A percentile compares a stretch with the other conserved stretches of the same genome.
phyloP scores from a whole-genome alignment of 2,888 invertebrate species.

The Isotomurus palustris region DNA sequence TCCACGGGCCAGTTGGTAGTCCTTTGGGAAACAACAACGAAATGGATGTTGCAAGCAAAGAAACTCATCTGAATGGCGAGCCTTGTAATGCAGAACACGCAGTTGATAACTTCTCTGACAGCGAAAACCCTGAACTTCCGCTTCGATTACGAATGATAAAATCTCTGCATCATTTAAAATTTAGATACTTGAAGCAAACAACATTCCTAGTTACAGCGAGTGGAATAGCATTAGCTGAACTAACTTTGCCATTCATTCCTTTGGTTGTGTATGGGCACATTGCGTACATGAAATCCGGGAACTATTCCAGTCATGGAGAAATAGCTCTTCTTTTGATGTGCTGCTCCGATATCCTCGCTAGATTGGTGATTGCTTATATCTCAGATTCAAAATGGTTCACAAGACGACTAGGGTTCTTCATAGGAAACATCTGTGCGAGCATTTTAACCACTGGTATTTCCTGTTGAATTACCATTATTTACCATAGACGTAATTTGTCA shows the following conservation, averaged over 20 bases:
- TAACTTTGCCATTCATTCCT: constrained; percentile 36
- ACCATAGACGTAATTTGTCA: background rate
- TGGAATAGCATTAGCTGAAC: constrained; percentile 24
- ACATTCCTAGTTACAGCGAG: constrained; percentile 34
- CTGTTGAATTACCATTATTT: background rate
- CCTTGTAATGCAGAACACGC: no score
- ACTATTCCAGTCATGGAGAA: constrained; percentile 8
- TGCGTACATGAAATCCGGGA: background rate
- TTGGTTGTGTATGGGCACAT: constrained; percentile 32
- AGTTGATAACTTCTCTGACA: no score
- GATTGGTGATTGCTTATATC: constrained; percentile 34
- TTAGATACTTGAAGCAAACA: constrained; percentile 19
- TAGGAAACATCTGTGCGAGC: constrained; percentile 18
- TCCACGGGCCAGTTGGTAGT: no score
- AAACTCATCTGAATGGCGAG: no score
- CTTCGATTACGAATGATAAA: background rate
- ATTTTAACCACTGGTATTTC: constrained; percentile 30
- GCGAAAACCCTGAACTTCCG: background rate
- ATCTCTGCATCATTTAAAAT: constrained; percentile 12
- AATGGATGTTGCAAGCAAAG: no score
- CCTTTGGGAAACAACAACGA: no score
- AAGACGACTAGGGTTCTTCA: constrained; percentile 26
- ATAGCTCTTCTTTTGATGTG: constrained; percentile 27
- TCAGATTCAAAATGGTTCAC: constrained; percentile 33
- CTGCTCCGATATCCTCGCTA: constrained; percentile 35